phyloP scores from a whole-genome alignment of 2,113 vertebrate species.

The Pithys albifrons region DNA sequence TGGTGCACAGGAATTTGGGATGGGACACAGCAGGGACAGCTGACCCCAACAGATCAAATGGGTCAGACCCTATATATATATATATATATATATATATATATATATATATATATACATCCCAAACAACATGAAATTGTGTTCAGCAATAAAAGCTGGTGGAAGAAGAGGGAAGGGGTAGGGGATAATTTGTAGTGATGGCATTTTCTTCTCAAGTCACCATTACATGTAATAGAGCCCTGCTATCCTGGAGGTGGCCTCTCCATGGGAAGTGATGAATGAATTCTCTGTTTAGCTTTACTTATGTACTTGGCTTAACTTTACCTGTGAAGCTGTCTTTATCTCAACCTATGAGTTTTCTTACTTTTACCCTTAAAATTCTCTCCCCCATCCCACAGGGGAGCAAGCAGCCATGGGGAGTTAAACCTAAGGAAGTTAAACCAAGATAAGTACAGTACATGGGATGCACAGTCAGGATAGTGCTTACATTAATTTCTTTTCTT shows the following conservation, averaged over 20 bases:
- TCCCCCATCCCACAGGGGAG: fast-evolving
- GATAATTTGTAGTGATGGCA: fast-evolving
- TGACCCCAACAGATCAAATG: neutral
- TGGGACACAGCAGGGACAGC: neutral
- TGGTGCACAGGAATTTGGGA: neutral
- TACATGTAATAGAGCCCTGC: fast-evolving
- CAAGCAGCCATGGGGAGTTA: neutral
- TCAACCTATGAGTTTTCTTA: neutral
- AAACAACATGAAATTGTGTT: neutral
- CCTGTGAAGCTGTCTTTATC: neutral
- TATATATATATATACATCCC: too few species aligned
- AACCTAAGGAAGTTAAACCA: neutral
- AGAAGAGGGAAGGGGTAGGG: neutral
- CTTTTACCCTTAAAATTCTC: neutral
- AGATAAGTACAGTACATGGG: fast-evolving
- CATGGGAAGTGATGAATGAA: neutral
- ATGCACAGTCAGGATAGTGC: neutral
- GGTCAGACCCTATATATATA: neutral
- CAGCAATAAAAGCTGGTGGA: neutral
- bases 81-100: too few species aligned
- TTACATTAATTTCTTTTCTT: neutral
- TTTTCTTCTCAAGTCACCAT: neutral
- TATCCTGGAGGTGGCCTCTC: neutral
- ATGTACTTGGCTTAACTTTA: fast-evolving
- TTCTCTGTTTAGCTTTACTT: neutral